Evolutionary conservation across 2,888 invertebrate species (phyloP).

Genomic region (Dicyrtomina minuta): DNA sequence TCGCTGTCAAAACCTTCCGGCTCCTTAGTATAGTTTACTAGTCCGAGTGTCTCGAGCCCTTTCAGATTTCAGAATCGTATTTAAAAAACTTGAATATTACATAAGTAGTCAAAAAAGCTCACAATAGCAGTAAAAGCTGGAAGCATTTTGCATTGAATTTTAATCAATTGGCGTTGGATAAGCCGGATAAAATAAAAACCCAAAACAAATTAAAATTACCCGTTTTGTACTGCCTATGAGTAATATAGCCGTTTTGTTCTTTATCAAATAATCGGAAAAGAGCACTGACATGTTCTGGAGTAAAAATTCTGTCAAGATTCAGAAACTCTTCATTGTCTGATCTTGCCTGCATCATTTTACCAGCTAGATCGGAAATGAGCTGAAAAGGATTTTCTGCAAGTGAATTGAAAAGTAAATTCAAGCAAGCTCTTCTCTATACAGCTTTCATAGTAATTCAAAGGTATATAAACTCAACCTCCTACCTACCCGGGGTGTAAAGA

Average conservation of each 20-base stretch:
- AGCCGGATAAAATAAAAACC: too few species aligned
- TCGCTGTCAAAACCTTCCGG: slow-evolving; percentile 13
- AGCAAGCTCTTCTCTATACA: too few species aligned
- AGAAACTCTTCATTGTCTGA: slow-evolving; percentile 2
- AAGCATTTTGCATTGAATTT: too few species aligned
- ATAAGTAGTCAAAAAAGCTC: not conserved
- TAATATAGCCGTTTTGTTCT: slow-evolving; percentile 26
- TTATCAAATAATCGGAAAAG: slow-evolving; percentile 31
- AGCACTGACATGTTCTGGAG: slow-evolving; percentile 5
- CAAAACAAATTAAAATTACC: slow-evolving; percentile 11
- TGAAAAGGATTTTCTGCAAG: slow-evolving; percentile 27
- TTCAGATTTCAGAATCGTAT: not conserved
- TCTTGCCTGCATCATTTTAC: slow-evolving; percentile 22
- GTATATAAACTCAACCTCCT: not conserved
- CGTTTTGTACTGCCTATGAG: slow-evolving; percentile 24
- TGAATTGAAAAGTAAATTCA: too few species aligned
- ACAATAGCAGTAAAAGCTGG: too few species aligned
- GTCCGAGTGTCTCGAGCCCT: slow-evolving; percentile 26
- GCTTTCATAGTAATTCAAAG: too few species aligned
- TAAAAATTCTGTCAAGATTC: slow-evolving; percentile 17
- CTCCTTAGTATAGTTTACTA: slow-evolving; percentile 8
- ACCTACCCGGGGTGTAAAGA: slow-evolving; percentile 14
- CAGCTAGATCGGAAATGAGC: slow-evolving; percentile 17
- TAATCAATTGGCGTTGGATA: too few species aligned
- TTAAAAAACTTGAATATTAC: too few species aligned